phyloP scores from a whole-genome alignment of 2,113 vertebrate species.

The Eurypyga helias region DNA sequence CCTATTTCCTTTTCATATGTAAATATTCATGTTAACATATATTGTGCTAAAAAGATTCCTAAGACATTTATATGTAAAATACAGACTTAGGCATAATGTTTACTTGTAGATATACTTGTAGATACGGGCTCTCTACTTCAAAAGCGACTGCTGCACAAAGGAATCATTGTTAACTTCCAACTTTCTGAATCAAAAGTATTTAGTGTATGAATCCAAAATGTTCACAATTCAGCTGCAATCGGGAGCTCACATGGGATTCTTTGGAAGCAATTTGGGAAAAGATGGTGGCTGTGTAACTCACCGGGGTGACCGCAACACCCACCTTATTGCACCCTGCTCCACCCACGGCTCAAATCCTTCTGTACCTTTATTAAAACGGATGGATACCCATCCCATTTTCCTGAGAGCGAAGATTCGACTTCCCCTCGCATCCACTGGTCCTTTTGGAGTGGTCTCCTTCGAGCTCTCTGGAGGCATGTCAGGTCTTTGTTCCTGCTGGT shows the following conservation, averaged over 20 bases:
- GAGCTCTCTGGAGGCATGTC: background rate
- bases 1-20: background rate
- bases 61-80: background rate
- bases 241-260: background rate
- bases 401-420: background rate
- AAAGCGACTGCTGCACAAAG: background rate
- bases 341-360: background rate
- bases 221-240: background rate
- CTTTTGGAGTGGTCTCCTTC: background rate
- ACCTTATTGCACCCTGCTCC: fast-evolving
- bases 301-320: fast-evolving
- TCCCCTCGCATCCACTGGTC: background rate
- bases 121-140: background rate
- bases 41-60: background rate
- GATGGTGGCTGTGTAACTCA: fast-evolving
- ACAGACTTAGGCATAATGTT: background rate
- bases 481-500: background rate
- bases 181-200: background rate
- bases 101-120: background rate
- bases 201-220: background rate
- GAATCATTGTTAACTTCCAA: background rate
- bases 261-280: background rate
- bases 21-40: background rate
- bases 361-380: fast-evolving
- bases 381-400: fast-evolving